phyloP scores from a whole-genome alignment of 1,140 invertebrate species.

The Ceratina japonica region DNA sequence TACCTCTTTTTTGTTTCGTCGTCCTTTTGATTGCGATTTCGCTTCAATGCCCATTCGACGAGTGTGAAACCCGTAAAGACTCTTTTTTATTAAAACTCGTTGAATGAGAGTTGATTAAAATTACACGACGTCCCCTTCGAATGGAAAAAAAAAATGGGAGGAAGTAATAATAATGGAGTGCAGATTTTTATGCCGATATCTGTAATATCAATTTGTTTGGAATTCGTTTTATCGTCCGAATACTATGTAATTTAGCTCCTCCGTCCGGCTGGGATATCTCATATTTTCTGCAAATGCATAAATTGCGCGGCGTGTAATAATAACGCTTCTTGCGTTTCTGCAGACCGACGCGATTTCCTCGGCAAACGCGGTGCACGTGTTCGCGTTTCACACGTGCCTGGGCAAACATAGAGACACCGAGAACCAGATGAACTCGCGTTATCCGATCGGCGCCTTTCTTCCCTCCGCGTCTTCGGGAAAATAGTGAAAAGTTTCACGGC shows the following conservation, averaged over 20 bases:
- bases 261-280: too few species aligned
- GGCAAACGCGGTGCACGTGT: background rate
- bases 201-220: too few species aligned
- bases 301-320: background rate
- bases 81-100: background rate
- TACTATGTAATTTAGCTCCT: too few species aligned
- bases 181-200: too few species aligned
- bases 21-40: slow-evolving; percentile 24
- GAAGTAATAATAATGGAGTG: too few species aligned
- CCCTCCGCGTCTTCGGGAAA: background rate
- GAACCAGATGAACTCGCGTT: slow-evolving; percentile 33
- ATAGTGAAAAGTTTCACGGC: slow-evolving; percentile 11
- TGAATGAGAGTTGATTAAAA: slow-evolving; percentile 22
- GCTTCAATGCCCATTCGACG: background rate
- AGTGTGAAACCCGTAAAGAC: background rate
- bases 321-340: slow-evolving; percentile 8
- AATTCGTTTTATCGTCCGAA: too few species aligned
- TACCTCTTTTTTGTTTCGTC: background rate
- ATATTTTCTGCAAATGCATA: too few species aligned
- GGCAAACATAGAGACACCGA: slow-evolving; percentile 19
- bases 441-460: slow-evolving; percentile 21
- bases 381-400: slow-evolving; percentile 35
- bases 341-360: slow-evolving; percentile 7
- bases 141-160: background rate
- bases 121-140: background rate